phyloP scores from a whole-genome alignment of 2,797 vertebrate species.

The Sebastes hubbsi region DNA sequence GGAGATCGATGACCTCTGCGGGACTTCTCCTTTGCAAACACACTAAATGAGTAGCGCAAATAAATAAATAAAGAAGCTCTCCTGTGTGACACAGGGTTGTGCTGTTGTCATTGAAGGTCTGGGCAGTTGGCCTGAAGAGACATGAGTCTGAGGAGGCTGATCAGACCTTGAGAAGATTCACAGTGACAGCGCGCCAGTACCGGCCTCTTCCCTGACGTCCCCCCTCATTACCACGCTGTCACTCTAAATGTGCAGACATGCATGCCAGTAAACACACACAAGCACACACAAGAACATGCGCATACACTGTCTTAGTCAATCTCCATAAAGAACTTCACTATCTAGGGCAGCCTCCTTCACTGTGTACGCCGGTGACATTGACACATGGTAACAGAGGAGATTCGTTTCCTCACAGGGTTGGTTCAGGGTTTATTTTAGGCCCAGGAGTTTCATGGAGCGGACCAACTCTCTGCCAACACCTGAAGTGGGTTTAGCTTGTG shows the following conservation, averaged over 20 bases:
- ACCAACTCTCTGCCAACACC: constrained; percentile 1
- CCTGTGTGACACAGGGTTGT: not conserved
- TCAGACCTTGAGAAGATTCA: constrained; percentile 55
- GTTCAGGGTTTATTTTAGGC: constrained; percentile 55
- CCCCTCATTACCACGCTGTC: constrained; percentile 63
- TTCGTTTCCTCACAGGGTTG: constrained; percentile 52
- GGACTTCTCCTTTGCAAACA: not conserved
- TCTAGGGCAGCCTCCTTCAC: constrained; percentile 60
- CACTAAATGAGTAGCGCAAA: not conserved
- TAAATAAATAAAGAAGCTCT: not conserved
- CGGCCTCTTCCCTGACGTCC: constrained; percentile 46
- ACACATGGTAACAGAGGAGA: constrained; percentile 59
- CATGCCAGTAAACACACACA: constrained; percentile 33
- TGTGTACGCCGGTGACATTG: constrained; percentile 53
- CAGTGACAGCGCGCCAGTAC: constrained; percentile 62
- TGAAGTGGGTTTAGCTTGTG: not conserved
- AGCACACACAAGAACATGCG: not conserved
- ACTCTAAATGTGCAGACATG: constrained; percentile 56
- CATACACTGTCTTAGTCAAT: constrained; percentile 19
- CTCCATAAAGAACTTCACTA: too few relatives aligned
- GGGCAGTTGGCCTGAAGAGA: constrained; percentile 35
- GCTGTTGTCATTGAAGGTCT: constrained; percentile 28
- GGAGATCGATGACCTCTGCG: not conserved
- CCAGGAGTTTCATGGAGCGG: constrained; percentile 28
- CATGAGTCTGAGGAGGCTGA: constrained; percentile 38